A percentile compares a stretch with the other conserved stretches of the same genome.
phyloP scores from a whole-genome alignment of 2,797 vertebrate genomes.

The Macropodus opercularis region DNA sequence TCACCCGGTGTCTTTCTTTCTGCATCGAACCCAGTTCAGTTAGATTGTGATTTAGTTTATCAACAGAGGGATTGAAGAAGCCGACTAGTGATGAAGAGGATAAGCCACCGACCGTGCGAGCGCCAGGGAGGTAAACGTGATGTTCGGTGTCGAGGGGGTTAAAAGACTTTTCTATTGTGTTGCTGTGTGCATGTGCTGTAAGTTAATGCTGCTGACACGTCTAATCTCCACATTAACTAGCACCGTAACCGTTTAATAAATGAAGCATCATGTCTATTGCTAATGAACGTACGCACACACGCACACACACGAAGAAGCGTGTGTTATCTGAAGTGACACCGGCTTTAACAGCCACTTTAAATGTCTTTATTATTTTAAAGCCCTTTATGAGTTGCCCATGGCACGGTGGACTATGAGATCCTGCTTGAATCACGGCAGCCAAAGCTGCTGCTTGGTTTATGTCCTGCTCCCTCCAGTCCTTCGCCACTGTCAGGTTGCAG shows the following conservation, averaged over 20 bases:
- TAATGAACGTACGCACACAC: slow-evolving; percentile 4
- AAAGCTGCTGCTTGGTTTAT: slow-evolving; percentile 19
- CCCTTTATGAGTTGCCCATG: slow-evolving; percentile 53
- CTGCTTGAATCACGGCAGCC: slow-evolving; percentile 34
- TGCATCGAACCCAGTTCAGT: not conserved
- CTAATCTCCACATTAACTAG: slow-evolving; percentile 27
- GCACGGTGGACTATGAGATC: slow-evolving; percentile 32
- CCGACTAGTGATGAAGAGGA: slow-evolving; percentile 11
- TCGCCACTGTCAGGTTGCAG: slow-evolving; percentile 15
- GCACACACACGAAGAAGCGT: not conserved
- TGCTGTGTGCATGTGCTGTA: not conserved
- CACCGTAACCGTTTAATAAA: slow-evolving; percentile 49
- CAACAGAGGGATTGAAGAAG: slow-evolving; percentile 6
- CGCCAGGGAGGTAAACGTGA: not conserved
- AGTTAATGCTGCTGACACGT: not conserved
- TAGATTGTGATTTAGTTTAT: slow-evolving; percentile 5
- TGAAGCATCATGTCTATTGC: slow-evolving; percentile 33
- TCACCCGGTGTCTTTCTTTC: slow-evolving; percentile 11
- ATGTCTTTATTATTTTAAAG: slow-evolving; percentile 72
- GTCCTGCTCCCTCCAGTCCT: not conserved
- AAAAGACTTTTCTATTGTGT: slow-evolving; percentile 15
- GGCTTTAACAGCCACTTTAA: slow-evolving; percentile 71
- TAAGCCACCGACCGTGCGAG: slow-evolving; percentile 2
- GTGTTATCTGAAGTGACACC: slow-evolving; percentile 57
- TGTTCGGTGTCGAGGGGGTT: not conserved